phyloP scores from a whole-genome alignment of 2,888 invertebrate genomes.

The Criorhina ranunculi region DNA sequence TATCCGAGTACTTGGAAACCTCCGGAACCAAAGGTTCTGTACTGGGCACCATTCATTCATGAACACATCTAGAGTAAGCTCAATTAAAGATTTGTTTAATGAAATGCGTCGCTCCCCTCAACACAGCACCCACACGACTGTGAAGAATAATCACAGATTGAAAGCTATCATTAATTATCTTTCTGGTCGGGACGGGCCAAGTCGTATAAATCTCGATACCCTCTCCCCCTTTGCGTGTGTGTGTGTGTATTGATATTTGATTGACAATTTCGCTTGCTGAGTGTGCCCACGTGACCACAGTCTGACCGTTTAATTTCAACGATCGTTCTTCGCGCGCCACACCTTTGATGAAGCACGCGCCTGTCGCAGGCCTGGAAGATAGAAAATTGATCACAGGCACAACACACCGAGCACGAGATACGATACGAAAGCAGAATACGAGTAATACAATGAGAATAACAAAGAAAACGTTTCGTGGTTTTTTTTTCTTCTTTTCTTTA shows the following conservation, averaged over 20 bases:
- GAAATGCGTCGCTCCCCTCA: slow-evolving; percentile 75
- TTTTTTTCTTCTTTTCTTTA: slow-evolving; percentile 18
- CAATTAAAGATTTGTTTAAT: slow-evolving; percentile 77
- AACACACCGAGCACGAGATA: slow-evolving; percentile 52
- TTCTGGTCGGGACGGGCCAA: slow-evolving; percentile 52
- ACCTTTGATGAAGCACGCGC: slow-evolving; percentile 74
- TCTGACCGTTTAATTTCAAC: slow-evolving; percentile 76
- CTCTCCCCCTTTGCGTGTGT: slow-evolving; percentile 1
- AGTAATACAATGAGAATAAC: slow-evolving; percentile 37
- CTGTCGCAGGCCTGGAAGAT: slow-evolving; percentile 71
- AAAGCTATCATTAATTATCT: slow-evolving; percentile 76
- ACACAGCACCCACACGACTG: slow-evolving; percentile 61
- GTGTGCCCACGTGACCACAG: slow-evolving; percentile 77
- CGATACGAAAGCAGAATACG: slow-evolving; percentile 35
- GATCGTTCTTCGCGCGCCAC: slow-evolving; percentile 74
- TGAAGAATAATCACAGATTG: slow-evolving; percentile 75
- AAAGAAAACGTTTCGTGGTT: not conserved
- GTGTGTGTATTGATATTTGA: slow-evolving; percentile 74
- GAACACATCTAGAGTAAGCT: slow-evolving; percentile 74
- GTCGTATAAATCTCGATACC: slow-evolving; percentile 15
- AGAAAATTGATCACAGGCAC: slow-evolving; percentile 69
- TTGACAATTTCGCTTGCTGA: slow-evolving; percentile 75
- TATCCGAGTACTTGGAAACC: slow-evolving; percentile 62
- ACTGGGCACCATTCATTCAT: slow-evolving; percentile 62
- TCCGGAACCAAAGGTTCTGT: slow-evolving; percentile 59